Evolutionary conservation across 2,113 vertebrate genomes (phyloP).

Genomic region (Tamias sibiricus): DNA sequence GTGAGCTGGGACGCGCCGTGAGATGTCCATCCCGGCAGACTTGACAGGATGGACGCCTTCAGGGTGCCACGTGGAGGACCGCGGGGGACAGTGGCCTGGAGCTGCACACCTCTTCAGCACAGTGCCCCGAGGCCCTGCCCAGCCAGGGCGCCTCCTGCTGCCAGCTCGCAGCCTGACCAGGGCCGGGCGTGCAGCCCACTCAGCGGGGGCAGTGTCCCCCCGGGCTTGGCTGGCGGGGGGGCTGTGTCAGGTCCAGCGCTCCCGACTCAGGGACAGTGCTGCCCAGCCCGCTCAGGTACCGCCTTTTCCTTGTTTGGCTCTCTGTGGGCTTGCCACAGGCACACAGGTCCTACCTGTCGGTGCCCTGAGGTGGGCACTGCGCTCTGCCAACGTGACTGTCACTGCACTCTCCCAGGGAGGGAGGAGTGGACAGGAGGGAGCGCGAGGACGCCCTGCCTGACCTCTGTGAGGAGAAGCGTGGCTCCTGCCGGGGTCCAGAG

Average conservation of each 20-base stretch:
- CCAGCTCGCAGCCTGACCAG: no score
- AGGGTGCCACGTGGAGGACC: background rate
- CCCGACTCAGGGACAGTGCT: background rate
- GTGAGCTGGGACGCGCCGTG: no score
- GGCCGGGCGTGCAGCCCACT: no score
- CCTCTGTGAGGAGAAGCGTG: no score
- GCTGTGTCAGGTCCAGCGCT: background rate
- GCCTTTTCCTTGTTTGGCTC: background rate
- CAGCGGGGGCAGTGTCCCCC: no score
- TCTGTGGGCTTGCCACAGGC: background rate
- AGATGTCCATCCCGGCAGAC: no score
- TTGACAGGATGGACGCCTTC: no score
- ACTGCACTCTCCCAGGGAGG: background rate
- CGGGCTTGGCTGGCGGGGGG: no score
- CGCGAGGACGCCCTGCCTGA: no score
- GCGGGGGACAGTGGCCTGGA: background rate
- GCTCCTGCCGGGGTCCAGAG: no score
- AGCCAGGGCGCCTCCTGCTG: background rate
- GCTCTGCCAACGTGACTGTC: background rate
- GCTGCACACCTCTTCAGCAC: no score
- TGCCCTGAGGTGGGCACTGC: background rate
- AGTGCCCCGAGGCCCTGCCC: background rate
- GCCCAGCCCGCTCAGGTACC: fast-evolving
- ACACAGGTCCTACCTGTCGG: background rate
- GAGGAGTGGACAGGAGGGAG: background rate